phyloP scores from a whole-genome alignment of 2,888 invertebrate genomes.

The Hermodice carunculata region DNA sequence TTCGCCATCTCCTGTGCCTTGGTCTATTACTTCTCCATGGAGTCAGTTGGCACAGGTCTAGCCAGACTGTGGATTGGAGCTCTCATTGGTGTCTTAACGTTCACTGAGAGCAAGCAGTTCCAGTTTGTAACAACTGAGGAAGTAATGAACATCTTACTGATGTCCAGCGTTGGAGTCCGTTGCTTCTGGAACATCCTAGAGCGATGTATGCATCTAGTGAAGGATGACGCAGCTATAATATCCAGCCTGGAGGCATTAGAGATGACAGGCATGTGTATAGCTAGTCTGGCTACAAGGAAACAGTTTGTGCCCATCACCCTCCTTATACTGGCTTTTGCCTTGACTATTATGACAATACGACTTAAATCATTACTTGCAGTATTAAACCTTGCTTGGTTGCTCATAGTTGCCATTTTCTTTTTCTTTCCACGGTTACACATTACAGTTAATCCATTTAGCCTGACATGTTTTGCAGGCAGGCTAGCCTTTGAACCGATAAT shows the following conservation, averaged over 20 bases:
- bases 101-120: constrained; percentile 48
- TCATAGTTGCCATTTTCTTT: constrained; percentile 43
- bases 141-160: constrained; percentile 60
- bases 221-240: constrained; percentile 45
- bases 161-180: constrained; percentile 54
- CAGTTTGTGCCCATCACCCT: constrained; percentile 52
- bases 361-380: constrained; percentile 60
- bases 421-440: constrained; percentile 53
- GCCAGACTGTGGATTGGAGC: constrained; percentile 64
- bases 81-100: constrained; percentile 61
- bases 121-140: constrained; percentile 54
- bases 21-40: constrained; percentile 59
- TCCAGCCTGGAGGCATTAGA: constrained; percentile 53
- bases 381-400: constrained; percentile 48
- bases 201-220: constrained; percentile 45
- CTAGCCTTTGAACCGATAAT: constrained; percentile 57
- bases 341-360: constrained; percentile 59
- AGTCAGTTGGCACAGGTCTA: constrained; percentile 52
- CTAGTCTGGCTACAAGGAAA: constrained; percentile 52
- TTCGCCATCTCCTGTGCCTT: constrained; percentile 59
- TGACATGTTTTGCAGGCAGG: constrained; percentile 59
- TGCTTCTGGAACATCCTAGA: constrained; percentile 56
- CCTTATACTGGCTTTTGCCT: constrained; percentile 52
- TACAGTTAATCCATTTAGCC: constrained; percentile 53
- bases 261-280: constrained; percentile 57